Percentiles rank a stretch among this genome's conserved stretches.
These are phyloP conservation scores for Drosophila rufa DNA, from an alignment of 1,140 invertebrate species.

Conservation along the genomic window DNA sequence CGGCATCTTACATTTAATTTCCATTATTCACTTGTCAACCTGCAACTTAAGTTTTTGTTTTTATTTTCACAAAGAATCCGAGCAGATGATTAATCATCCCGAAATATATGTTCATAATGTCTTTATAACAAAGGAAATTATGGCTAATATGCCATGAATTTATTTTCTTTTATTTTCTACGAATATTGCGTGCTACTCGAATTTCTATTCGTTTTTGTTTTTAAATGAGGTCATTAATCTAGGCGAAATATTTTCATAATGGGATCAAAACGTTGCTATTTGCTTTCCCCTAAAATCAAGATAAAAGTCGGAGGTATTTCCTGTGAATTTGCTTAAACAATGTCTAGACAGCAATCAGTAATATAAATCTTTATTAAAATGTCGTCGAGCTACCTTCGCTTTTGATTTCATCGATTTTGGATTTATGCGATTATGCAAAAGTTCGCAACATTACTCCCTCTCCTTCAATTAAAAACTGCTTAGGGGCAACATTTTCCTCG, in stretches of 20 bases:
- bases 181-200: conserved; percentile 13
- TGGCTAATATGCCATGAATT: conserved; percentile 4
- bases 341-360: conserved; percentile 22
- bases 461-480: conserved; percentile 38
- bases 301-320: neutral
- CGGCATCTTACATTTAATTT: conserved; percentile 2
- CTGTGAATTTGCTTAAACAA: neutral
- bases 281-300: neutral
- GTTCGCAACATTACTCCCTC: conserved; percentile 15
- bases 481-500: conserved; percentile 21
- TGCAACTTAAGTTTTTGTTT: neutral
- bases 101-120: neutral
- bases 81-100: conserved; percentile 14
- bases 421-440: conserved; percentile 48
- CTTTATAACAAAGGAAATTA: conserved; percentile 5
- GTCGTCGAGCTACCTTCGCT: conserved; percentile 13
- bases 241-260: neutral
- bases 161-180: neutral
- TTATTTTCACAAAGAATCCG: neutral
- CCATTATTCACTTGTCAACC: conserved; percentile 5
- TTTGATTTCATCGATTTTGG: conserved; percentile 17
- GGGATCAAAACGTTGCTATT: conserved; percentile 4
- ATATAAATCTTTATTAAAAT: conserved; percentile 24
- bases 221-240: conserved; percentile 21
- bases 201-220: conserved; percentile 13